These are phyloP conservation scores for Catocala nupta DNA, from an alignment of 2,888 invertebrate species.

Conservation along the genomic window DNA sequence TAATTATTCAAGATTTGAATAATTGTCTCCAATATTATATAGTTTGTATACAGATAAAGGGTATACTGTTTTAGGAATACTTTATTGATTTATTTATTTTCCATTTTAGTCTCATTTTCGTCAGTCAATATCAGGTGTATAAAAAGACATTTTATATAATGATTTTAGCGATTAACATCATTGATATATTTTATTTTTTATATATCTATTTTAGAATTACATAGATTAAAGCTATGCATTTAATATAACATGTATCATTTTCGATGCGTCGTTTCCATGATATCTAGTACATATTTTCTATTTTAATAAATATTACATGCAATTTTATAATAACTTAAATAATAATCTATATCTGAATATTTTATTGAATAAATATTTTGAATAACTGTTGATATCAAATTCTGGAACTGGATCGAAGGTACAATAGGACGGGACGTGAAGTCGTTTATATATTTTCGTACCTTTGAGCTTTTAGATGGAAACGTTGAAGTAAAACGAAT, in stretches of 20 bases:
- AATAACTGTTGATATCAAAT: slow-evolving; percentile 16
- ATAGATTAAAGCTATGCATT: slow-evolving; percentile 67
- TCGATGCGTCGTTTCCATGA: slow-evolving; percentile 66
- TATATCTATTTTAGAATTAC: slow-evolving; percentile 65
- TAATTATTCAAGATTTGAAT: slow-evolving; percentile 22
- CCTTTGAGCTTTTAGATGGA: slow-evolving; percentile 20
- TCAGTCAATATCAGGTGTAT: slow-evolving; percentile 65
- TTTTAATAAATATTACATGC: slow-evolving; percentile 38
- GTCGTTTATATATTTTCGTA: slow-evolving; percentile 22
- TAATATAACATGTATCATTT: slow-evolving; percentile 56
- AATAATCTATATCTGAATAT: slow-evolving; percentile 16
- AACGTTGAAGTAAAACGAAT: slow-evolving; percentile 35
- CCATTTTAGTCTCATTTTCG: slow-evolving; percentile 66
- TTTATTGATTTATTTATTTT: slow-evolving; percentile 53
- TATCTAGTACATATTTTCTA: slow-evolving; percentile 42
- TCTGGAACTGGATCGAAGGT: slow-evolving; percentile 17
- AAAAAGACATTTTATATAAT: slow-evolving; percentile 55
- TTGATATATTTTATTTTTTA: slow-evolving; percentile 55
- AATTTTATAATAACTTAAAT: slow-evolving; percentile 24
- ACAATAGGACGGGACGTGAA: slow-evolving; percentile 40
- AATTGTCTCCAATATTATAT: slow-evolving; percentile 24
- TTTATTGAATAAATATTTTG: slow-evolving; percentile 12
- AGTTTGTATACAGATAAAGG: slow-evolving; percentile 24
- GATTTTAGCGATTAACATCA: slow-evolving; percentile 51
- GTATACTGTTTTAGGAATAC: slow-evolving; percentile 33